Evolutionary conservation across 2,888 invertebrate genomes (phyloP), one percentile per base, ranked within the genome.

Genomic region (Eucera pruinosa): DNA sequence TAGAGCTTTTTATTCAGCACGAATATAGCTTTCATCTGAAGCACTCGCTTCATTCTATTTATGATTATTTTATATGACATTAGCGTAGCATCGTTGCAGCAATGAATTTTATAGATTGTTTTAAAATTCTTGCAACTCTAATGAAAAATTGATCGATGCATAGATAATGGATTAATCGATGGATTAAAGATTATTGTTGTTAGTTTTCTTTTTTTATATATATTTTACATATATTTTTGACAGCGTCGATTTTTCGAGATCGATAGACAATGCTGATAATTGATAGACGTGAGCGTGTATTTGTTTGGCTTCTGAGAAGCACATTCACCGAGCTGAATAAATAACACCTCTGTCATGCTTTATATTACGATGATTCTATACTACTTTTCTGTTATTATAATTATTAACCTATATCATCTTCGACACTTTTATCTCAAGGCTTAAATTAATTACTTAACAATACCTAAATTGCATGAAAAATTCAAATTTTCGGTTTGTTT

Each of bases 271-370:
- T 61, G 11, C 27, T 11, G 13, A 11, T 67, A 45, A 30, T 57
- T 25, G 15, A 33, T 36, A 27, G 2, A n/a, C 5, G 39, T 11
- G n/a, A 27, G n/a, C 13, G 11, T 18, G 50, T 57, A 52, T 18
- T 76, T 57, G 18, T 36, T 73, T n/a, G 72, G 55, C 61, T 76
- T 76, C 61, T 1, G 36, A 65, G 39, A 60, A 43, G 13, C n/a
- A 23, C 6, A 48, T 33, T 57, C 6, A 33, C 45, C n/a, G 27
- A 36, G 11, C 13, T 69, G 6, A n/a, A 5, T 25, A 13, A 48
- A 55, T 13, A 39, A 43, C 36, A 50, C 20, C 41, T 70, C 23
- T 47, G 33, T 23, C 20, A 18, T 11, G 30, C 11, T 54, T 55
- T 11, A 0, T 36, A 18, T 36, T 55, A 47, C 1, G 9, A 45